Conservation (phyloP, 2,797 vertebrate species). For the Argyrosomus regius region DNA sequence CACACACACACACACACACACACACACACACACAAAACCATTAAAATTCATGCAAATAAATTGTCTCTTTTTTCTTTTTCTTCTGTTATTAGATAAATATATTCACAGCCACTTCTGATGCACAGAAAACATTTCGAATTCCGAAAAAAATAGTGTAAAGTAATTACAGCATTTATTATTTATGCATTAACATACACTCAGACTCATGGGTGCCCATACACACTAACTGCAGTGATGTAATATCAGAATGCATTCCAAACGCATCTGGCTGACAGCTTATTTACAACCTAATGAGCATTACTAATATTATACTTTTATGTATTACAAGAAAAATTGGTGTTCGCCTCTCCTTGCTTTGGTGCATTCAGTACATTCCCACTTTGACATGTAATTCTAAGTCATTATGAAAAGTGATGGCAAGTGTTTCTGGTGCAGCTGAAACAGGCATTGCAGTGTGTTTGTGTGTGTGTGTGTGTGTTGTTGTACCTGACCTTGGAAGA, state of each 20-base stretch:
- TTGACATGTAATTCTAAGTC: constrained; percentile 17
- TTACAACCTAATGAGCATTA: constrained; percentile 11
- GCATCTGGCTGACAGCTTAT: constrained; percentile 13
- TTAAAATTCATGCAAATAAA: constrained; percentile 42
- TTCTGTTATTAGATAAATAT: constrained; percentile 21
- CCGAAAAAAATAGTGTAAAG: neutral
- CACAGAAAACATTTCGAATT: constrained; percentile 9
- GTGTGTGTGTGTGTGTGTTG: constrained; percentile 2
- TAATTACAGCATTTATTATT: constrained; percentile 13
- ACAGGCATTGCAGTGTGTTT: constrained; percentile 20
- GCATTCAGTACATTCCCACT: constrained; percentile 26
- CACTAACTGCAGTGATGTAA: neutral
- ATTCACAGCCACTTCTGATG: constrained; percentile 8
- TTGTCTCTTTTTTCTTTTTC: neutral
- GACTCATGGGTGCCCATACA: neutral
- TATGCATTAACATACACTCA: neutral
- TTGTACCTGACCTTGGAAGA: constrained; percentile 17
- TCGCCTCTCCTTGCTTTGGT: constrained; percentile 2
- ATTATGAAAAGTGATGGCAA: constrained; percentile 37
- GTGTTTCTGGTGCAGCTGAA: constrained; percentile 27
- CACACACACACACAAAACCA: constrained; percentile 10
- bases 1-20: constrained; percentile 5
- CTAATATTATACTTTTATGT: constrained; percentile 10
- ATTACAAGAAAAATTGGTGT: neutral
- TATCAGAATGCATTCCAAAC: neutral